Percentiles rank a stretch among this genome's conserved stretches.
Evolutionary conservation across 2,113 vertebrate species (phyloP).

Genomic region (Hydrolagus affinis): DNA sequence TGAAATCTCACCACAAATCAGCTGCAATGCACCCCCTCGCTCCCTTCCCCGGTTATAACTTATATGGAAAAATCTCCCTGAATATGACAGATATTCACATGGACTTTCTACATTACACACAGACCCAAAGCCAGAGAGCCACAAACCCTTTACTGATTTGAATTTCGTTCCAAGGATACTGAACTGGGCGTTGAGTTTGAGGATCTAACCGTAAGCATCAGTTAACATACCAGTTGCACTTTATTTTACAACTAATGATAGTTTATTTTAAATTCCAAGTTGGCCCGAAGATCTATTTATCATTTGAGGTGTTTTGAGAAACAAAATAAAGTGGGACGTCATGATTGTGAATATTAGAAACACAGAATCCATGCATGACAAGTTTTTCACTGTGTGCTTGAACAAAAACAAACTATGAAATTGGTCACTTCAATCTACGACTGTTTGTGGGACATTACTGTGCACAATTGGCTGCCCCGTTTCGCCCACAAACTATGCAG

Average conservation of each 20-base stretch:
- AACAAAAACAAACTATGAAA: too few species aligned
- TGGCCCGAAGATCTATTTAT: not conserved
- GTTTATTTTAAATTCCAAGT: not conserved
- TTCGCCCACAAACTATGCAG: too few species aligned
- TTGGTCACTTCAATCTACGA: too few species aligned
- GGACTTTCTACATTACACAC: too few species aligned
- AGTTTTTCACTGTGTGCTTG: not conserved
- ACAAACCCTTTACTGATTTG: not conserved
- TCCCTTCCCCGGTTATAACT: too few species aligned
- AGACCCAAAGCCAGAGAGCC: not conserved
- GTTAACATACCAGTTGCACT: too few species aligned
- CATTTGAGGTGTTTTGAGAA: too few species aligned
- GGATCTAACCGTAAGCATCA: too few species aligned
- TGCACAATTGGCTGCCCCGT: too few species aligned
- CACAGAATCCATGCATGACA: not conserved
- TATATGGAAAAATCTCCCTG: not conserved
- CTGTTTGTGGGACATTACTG: too few species aligned
- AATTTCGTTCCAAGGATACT: not conserved
- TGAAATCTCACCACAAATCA: not conserved
- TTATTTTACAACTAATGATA: too few species aligned
- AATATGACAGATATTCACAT: not conserved
- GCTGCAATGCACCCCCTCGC: too few species aligned
- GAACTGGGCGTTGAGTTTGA: not conserved
- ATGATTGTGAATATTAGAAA: not conserved
- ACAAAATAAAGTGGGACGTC: not conserved